Evolutionary conservation across 1,140 invertebrate genomes (phyloP), one percentile per base, ranked within the genome.

Genomic region (Conopomorpha cramerella): DNA sequence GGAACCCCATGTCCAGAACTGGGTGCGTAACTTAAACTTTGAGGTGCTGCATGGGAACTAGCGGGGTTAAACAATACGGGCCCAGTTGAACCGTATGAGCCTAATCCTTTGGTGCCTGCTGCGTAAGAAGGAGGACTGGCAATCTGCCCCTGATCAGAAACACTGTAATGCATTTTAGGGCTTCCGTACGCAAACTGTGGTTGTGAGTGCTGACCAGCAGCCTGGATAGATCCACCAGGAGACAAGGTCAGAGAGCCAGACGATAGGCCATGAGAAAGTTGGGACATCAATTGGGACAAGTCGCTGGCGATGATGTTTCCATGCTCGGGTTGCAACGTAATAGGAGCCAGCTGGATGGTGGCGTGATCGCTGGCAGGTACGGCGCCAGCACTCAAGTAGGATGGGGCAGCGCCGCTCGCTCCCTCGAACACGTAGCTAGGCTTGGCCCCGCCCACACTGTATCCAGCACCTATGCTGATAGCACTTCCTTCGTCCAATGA

Each of bases 401-500:
- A 54, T 19, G 48, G 36, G 27, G 38, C 48, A 23, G 46, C 52
- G n/a, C 51, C 52, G 18, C 50, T 56, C 31, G 54, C 60, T 25
- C 51, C 51, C 25, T 38, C 55, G 29, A 55, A 68, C 33, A 44
- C 58, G 38, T 55, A 71, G 34, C 37, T 54, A 6, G 66, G 67
- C 38, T 70, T 71, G 3, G 54, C 56, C 17, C 66, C 71, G 23
- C 68, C 71, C 14, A 76, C 53, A 36, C 68, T 73, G 43, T 76
- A 76, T 12, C 71, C 71, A 1, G 71, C 71, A 16, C 68, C 68
- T 8, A 76, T 53, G 33, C 66, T 76, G 29, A 76, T 64, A 15
- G 71, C 40, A 29, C 51, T 70, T 4, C 56, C 61, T 19, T 63
- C 68, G 12, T 57, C 59, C 16, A 42, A 41, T 2, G 50, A 53